These are phyloP conservation scores for Neolamprologus cancellatus DNA, from an alignment of 2,113 vertebrate genomes.

Conservation along the genomic window DNA sequence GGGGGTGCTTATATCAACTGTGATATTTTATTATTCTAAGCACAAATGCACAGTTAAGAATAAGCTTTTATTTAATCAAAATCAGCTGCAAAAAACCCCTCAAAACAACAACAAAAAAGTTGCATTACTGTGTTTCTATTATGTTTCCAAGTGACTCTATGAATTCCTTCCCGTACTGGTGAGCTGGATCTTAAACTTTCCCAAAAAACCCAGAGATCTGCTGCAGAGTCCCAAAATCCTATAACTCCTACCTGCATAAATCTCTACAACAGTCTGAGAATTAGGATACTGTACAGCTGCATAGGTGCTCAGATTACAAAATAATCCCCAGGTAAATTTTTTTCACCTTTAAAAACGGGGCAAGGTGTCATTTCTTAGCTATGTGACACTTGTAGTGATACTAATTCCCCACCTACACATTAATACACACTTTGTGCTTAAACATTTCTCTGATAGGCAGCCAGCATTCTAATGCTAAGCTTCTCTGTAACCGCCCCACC, in stretches of 20 bases:
- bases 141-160: conserved; percentile 64
- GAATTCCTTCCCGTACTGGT: conserved; percentile 42
- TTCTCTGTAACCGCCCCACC: conserved; percentile 3
- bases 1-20: background rate
- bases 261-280: conserved; percentile 54
- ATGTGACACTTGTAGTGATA: conserved; percentile 50
- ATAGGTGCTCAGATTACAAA: conserved; percentile 70
- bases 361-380: conserved; percentile 52
- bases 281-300: conserved; percentile 55
- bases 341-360: conserved; percentile 62
- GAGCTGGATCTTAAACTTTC: conserved; percentile 47
- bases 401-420: conserved; percentile 63
- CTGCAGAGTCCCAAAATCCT: conserved; percentile 41
- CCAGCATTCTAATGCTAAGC: conserved; percentile 39
- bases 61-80: background rate
- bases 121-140: conserved; percentile 56
- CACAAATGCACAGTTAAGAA: background rate
- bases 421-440: conserved; percentile 36
- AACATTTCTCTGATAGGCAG: conserved; percentile 40
- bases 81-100: accelerated
- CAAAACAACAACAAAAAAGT: background rate
- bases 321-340: conserved; percentile 71
- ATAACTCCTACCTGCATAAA: conserved; percentile 54
- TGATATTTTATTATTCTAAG: background rate
- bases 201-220: conserved; percentile 34